These are phyloP conservation scores for Squalus acanthias DNA, from an alignment of 2,797 vertebrate genomes.

Conservation along the genomic window DNA sequence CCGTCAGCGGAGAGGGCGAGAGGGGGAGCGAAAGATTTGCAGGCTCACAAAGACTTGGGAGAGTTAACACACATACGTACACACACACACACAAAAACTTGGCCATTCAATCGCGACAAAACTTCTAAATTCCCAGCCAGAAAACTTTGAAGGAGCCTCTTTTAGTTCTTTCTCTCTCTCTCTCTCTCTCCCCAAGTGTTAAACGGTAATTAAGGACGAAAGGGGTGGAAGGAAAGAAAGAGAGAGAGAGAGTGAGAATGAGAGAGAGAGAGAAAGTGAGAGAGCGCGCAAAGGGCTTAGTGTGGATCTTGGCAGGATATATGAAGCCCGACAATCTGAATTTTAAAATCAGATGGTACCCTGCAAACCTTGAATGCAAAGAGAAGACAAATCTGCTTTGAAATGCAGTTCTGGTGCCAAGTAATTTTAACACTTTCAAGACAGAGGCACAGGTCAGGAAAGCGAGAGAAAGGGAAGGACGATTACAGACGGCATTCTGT, in stretches of 20 bases:
- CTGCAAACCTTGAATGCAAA: conserved; percentile 21
- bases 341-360: conserved; percentile 37
- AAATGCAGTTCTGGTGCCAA: conserved; percentile 59
- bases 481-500: background rate
- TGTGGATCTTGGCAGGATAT: conserved; percentile 2
- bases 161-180: conserved; percentile 8
- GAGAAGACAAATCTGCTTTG: conserved; percentile 66
- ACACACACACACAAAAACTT: background rate
- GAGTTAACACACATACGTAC: background rate
- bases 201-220: conserved; percentile 48
- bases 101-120: background rate
- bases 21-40: background rate
- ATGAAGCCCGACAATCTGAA: background rate
- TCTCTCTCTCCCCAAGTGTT: conserved; percentile 38
- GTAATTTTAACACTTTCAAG: conserved; percentile 56
- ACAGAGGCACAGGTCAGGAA: conserved; percentile 29
- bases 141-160: background rate
- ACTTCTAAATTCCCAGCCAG: background rate
- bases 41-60: background rate
- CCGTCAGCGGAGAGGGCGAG: background rate
- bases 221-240: conserved; percentile 47
- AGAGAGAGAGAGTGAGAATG: conserved; percentile 46
- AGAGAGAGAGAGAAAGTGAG: conserved; percentile 32
- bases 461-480: background rate
- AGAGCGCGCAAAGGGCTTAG: background rate